Conservation (phyloP, 1,140 invertebrate species). For the Drosophila gunungcola region DNA sequence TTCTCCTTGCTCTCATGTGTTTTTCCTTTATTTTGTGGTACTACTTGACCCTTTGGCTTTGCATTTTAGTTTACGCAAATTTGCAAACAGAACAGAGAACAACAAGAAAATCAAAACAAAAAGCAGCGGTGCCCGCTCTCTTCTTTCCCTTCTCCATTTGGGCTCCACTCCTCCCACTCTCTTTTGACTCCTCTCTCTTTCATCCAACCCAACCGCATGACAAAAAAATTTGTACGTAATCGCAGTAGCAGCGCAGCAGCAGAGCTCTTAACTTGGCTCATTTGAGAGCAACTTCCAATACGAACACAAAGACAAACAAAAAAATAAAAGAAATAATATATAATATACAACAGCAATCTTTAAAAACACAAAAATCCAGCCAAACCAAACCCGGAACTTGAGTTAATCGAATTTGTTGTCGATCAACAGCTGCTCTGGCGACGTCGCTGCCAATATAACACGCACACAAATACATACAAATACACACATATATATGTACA, state of each 20-base stretch:
- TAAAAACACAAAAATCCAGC: constrained; percentile 73
- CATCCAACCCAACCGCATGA: constrained; percentile 2
- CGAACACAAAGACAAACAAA: constrained; percentile 29
- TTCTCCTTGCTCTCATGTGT: constrained; percentile 7
- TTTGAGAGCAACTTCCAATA: constrained; percentile 33
- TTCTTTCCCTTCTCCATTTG: too few species aligned
- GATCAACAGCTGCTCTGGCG: constrained; percentile 60
- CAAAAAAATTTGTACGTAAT: constrained; percentile 44
- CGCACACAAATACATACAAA: constrained; percentile 50
- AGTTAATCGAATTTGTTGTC: constrained; percentile 81
- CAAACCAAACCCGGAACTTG: constrained; percentile 73
- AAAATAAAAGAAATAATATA: constrained; percentile 16
- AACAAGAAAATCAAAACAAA: constrained; percentile 22
- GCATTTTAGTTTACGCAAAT: constrained; percentile 69
- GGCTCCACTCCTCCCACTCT: not conserved
- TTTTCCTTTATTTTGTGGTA: constrained; percentile 34
- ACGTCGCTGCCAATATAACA: constrained; percentile 38
- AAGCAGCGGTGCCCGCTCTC: constrained; percentile 3
- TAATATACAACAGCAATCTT: constrained; percentile 46
- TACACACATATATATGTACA: constrained; percentile 38
- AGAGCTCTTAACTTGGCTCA: constrained; percentile 38
- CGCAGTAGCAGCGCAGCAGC: constrained; percentile 19
- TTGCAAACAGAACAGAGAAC: constrained; percentile 9
- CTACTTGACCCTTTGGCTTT: constrained; percentile 68
- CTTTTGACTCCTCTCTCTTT: not conserved